A percentile compares a stretch with the other conserved stretches of the same genome.
Conservation (phyloP, 23 tunicate genomes). For the Phallusia fumigata region DNA sequence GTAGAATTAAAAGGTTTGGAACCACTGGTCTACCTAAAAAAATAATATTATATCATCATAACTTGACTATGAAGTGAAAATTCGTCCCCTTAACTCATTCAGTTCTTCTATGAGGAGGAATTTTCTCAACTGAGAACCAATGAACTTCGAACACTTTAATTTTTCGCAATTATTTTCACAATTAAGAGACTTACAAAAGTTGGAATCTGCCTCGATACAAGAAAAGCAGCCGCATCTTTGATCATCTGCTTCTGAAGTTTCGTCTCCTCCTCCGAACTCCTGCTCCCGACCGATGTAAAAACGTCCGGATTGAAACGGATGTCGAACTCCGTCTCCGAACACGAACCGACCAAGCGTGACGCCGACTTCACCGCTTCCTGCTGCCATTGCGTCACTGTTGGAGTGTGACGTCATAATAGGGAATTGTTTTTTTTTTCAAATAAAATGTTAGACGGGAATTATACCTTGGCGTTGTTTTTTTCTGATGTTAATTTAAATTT, state of each 20-base stretch:
- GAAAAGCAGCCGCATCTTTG: conserved; percentile 72
- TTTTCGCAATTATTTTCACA: no score
- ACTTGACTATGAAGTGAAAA: no score
- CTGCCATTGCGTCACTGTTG: conserved; percentile 60
- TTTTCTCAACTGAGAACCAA: no score
- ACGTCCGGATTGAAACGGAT: conserved; percentile 93
- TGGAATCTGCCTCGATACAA: conserved; percentile 81
- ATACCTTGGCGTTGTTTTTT: no score
- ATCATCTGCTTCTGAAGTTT: conserved; percentile 62
- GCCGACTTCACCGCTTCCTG: conserved; percentile 68
- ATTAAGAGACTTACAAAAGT: conserved; percentile 59
- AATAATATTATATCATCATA: no score
- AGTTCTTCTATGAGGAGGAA: no score
- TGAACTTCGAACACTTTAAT: no score
- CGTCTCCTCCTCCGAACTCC: conserved; percentile 61
- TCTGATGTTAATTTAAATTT: no score
- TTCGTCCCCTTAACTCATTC: no score
- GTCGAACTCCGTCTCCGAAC: conserved; percentile 81
- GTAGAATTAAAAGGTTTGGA: no score
- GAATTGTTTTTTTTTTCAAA: neutral
- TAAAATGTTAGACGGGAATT: no score
- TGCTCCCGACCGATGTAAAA: conserved; percentile 58
- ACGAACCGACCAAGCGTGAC: conserved; percentile 72
- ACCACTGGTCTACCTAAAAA: no score
- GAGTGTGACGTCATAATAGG: neutral